Conservation (phyloP, 2,113 vertebrate genomes). For the Catharus bicknelli region DNA sequence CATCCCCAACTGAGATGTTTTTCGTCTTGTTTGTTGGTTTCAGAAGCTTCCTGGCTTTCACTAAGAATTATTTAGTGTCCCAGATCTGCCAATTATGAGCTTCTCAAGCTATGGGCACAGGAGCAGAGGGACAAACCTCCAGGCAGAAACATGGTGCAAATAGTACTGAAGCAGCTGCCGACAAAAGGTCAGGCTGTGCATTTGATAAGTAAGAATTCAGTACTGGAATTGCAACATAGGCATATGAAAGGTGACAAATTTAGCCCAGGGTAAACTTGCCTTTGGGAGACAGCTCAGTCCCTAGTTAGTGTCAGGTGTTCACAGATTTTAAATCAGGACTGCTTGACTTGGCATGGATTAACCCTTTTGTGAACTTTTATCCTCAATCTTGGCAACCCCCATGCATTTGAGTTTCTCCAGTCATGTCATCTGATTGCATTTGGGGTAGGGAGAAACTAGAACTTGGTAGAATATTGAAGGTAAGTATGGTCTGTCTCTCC, state of each 20-base stretch:
- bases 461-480: background rate
- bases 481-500: background rate
- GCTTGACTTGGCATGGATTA: background rate
- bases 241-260: slow-evolving; percentile 46
- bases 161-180: slow-evolving; percentile 16
- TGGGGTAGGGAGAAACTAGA: background rate
- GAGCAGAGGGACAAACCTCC: slow-evolving; percentile 13
- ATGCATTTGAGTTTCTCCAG: background rate
- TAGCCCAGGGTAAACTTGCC: slow-evolving; percentile 36
- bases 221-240: background rate
- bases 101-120: background rate
- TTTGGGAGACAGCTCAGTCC: background rate
- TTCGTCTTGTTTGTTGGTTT: slow-evolving; percentile 26
- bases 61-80: slow-evolving; percentile 40
- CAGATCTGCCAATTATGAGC: slow-evolving; percentile 53
- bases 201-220: background rate
- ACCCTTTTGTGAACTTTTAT: background rate
- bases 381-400: background rate
- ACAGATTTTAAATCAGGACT: background rate
- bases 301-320: background rate
- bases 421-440: background rate
- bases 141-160: slow-evolving; percentile 38
- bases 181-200: slow-evolving; percentile 36
- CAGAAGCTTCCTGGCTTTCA: slow-evolving; percentile 21
- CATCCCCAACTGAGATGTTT: background rate